Conservation (phyloP, 2,113 vertebrate species). For the Cottus gobio region DNA sequence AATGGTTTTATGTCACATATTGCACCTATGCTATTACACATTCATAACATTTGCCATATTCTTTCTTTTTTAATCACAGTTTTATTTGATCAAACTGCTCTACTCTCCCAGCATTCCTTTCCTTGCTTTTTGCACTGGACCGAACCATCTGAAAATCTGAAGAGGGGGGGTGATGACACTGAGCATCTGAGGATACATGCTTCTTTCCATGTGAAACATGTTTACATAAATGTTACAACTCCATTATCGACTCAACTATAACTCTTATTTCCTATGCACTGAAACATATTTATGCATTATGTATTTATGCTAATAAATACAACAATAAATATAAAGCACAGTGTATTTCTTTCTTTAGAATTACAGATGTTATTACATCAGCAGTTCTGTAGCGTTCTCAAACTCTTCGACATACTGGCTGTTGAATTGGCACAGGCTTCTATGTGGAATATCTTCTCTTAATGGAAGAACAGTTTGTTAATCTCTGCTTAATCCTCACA, state of each 20-base stretch:
- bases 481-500: conserved; percentile 69
- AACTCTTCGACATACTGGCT: neutral
- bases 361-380: neutral
- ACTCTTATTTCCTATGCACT: conserved; percentile 8
- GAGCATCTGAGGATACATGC: conserved; percentile 11
- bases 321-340: conserved; percentile 32
- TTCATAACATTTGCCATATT: neutral
- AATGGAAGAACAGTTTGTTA: conserved; percentile 64
- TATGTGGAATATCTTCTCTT: conserved; percentile 20
- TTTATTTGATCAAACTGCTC: conserved; percentile 43
- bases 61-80: conserved; percentile 35
- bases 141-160: conserved; percentile 56
- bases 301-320: neutral
- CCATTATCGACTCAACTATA: neutral
- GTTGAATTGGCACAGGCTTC: conserved; percentile 15
- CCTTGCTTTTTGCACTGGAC: conserved; percentile 42
- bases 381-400: neutral
- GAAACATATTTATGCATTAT: conserved; percentile 12
- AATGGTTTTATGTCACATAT: neutral
- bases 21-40: neutral
- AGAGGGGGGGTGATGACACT: conserved; percentile 19
- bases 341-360: neutral
- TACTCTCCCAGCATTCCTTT: conserved; percentile 58
- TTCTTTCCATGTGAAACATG: conserved; percentile 28
- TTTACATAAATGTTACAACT: conserved; percentile 18